These are phyloP conservation scores for Oreochromis aureus DNA, from an alignment of 2,113 vertebrate genomes.

Conservation along the genomic window DNA sequence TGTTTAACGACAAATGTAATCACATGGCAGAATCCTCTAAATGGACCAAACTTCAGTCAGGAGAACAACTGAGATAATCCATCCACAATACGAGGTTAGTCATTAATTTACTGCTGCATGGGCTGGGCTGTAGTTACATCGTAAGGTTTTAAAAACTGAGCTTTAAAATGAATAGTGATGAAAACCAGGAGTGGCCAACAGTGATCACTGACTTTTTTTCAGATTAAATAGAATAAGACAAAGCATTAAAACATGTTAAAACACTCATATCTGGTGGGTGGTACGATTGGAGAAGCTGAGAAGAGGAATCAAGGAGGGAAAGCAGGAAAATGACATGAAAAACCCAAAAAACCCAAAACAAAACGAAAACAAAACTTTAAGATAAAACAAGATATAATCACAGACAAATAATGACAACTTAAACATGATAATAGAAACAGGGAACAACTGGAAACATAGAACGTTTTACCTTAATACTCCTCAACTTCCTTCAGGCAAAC, in stretches of 20 bases:
- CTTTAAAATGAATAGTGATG: not conserved
- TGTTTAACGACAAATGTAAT: not conserved
- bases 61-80: not conserved
- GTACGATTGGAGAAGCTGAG: not conserved
- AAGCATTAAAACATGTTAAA: not conserved
- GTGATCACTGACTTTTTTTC: not conserved
- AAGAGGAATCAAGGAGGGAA: not conserved
- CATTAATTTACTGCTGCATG: not conserved
- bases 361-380: not conserved
- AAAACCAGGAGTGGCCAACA: not conserved
- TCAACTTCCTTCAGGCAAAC: not conserved
- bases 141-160: not conserved
- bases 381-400: not conserved
- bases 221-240: not conserved
- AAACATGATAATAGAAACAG: not conserved
- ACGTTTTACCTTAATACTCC: not conserved
- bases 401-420: not conserved
- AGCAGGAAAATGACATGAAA: not conserved
- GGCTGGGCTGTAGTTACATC: not conserved
- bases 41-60: not conserved
- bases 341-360: accelerated
- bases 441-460: not conserved
- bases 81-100: not conserved
- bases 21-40: accelerated
- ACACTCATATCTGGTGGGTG: accelerated